Conservation (phyloP, 37 sponge, comb jelly and placozoan genomes). For the Amphimedon queenslandica region DNA sequence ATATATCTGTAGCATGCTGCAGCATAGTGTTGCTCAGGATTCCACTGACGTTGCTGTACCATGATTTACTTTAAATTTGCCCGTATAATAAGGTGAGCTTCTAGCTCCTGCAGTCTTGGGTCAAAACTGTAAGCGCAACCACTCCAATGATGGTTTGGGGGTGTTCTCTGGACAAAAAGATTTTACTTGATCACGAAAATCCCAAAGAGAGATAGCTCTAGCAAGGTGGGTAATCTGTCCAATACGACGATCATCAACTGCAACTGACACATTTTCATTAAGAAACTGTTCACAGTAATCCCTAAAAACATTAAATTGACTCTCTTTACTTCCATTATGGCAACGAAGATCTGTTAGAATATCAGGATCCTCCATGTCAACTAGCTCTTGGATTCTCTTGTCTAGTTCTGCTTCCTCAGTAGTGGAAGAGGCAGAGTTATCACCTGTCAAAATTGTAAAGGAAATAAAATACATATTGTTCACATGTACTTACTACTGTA, state of each 20-base stretch:
- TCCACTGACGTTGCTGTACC: constrained; percentile 26
- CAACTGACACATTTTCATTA: constrained; percentile 15
- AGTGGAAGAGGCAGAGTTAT: neutral
- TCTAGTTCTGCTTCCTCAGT: neutral
- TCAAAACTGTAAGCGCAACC: constrained; percentile 49
- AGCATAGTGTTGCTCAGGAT: constrained; percentile 39
- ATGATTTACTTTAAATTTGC: constrained; percentile 30
- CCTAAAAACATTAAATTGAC: constrained; percentile 18
- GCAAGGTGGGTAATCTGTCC: constrained; percentile 38
- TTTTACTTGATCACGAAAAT: constrained; percentile 41
- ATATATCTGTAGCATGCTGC: constrained; percentile 41
- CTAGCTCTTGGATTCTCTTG: neutral
- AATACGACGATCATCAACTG: constrained; percentile 50
- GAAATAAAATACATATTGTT: too few relatives aligned
- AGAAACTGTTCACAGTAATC: constrained; percentile 16
- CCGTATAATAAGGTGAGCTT: constrained; percentile 17
- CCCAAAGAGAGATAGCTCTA: constrained; percentile 49
- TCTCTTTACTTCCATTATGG: neutral
- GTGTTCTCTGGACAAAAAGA: constrained; percentile 30
- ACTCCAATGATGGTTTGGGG: constrained; percentile 14
- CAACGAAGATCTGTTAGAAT: constrained; percentile 8
- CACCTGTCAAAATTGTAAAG: too few relatives aligned
- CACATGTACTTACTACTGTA: too few relatives aligned
- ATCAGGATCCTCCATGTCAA: constrained; percentile 37
- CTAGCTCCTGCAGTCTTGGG: constrained; percentile 23